A percentile compares a stretch with the other conserved stretches of the same genome.
Evolutionary conservation across 2,797 vertebrate species (phyloP).

Genomic region (Falco naumanni): DNA sequence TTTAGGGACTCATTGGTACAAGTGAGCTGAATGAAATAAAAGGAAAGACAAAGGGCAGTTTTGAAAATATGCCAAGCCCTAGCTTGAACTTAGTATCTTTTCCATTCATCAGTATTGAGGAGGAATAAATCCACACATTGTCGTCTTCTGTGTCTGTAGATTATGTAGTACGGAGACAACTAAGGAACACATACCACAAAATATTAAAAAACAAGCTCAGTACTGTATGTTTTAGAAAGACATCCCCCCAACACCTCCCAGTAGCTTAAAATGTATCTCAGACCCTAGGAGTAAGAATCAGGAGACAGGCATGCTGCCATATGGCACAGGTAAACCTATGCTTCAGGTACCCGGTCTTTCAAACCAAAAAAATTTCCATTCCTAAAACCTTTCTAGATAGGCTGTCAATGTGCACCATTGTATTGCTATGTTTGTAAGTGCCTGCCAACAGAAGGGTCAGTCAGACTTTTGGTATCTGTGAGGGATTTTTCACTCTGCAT

Average conservation of each 20-base stretch:
- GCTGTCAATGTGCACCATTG: neutral
- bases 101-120: neutral
- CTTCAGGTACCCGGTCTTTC: neutral
- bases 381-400: neutral
- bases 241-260: too few relatives aligned
- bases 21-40: neutral
- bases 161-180: neutral
- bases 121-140: neutral
- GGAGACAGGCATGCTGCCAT: neutral
- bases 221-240: neutral
- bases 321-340: neutral
- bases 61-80: neutral
- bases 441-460: neutral
- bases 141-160: neutral
- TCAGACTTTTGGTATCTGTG: constrained; percentile 30
- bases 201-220: neutral
- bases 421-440: neutral
- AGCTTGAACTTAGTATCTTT: neutral
- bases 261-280: neutral
- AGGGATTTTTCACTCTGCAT: neutral
- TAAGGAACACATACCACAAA: neutral
- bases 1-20: neutral
- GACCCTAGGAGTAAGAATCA: neutral
- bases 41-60: neutral
- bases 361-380: constrained; percentile 16